Evolutionary conservation across 2,888 invertebrate genomes (phyloP).

Genomic region (Blastobasis adustella): DNA sequence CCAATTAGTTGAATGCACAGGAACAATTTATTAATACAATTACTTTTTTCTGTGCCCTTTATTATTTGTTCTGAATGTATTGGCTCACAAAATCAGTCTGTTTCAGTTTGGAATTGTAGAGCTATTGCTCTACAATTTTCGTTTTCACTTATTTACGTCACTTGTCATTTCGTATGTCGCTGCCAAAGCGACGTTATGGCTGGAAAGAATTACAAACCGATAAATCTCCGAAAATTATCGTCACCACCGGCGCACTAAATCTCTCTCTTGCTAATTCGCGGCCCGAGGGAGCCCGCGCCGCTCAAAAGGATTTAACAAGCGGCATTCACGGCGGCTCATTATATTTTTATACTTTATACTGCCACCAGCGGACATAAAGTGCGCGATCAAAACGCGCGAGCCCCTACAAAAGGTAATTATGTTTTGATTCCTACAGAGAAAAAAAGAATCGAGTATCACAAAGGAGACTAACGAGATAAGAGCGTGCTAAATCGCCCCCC

Average conservation of each 20-base stretch:
- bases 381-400: conserved; percentile 72
- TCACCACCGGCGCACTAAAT: conserved; percentile 52
- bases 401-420: conserved; percentile 75
- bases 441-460: conserved; percentile 72
- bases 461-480: conserved; percentile 75
- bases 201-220: conserved; percentile 20
- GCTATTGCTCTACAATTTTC: too few relatives aligned
- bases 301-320: conserved; percentile 74
- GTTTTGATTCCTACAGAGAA: conserved; percentile 67
- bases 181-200: too few relatives aligned
- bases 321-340: conserved; percentile 67
- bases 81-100: too few relatives aligned
- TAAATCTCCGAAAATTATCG: conserved; percentile 54
- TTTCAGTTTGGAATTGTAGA: too few relatives aligned
- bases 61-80: too few relatives aligned
- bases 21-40: too few relatives aligned
- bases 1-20: too few relatives aligned
- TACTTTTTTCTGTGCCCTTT: too few relatives aligned
- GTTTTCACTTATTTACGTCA: too few relatives aligned
- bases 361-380: conserved; percentile 61
- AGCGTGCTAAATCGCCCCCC: conserved; percentile 72
- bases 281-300: conserved; percentile 50
- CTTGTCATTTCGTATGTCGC: too few relatives aligned
- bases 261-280: conserved; percentile 63
- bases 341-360: conserved; percentile 74